Percentiles rank a stretch among this genome's conserved stretches.
These are phyloP conservation scores for Mystacornis crossleyi DNA, from an alignment of 2,113 vertebrate genomes.

Conservation along the genomic window DNA sequence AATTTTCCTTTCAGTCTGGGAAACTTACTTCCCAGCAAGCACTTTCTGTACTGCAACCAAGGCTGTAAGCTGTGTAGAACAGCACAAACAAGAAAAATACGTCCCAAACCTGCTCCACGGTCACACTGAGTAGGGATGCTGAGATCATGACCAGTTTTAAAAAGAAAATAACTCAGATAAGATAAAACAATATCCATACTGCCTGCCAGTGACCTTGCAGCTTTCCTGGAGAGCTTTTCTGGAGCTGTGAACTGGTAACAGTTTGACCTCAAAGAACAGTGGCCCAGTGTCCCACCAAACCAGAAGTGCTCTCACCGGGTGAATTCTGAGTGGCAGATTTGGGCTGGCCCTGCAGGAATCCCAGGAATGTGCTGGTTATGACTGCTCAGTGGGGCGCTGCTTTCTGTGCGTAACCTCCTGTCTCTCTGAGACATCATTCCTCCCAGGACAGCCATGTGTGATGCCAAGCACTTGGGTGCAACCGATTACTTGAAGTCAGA, in stretches of 20 bases:
- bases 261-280: not conserved
- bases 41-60: not conserved
- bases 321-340: not conserved
- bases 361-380: not conserved
- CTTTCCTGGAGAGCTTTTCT: not conserved
- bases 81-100: not conserved
- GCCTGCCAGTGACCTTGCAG: not conserved
- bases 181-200: not conserved
- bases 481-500: fast-evolving
- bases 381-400: not conserved
- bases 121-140: not conserved
- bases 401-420: not conserved
- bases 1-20: not conserved
- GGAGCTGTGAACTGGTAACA: not conserved
- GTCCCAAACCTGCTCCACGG: not conserved
- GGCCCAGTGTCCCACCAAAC: not conserved
- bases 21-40: not conserved
- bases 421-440: not conserved
- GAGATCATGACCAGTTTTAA: not conserved
- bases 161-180: not conserved
- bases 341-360: not conserved
- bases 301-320: not conserved
- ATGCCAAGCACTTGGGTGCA: not conserved
- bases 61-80: not conserved
- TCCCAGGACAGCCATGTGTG: not conserved